Base-by-base conservation (phyloP, 2,888 invertebrate species). In the Drosophila anomelani region DNA sequence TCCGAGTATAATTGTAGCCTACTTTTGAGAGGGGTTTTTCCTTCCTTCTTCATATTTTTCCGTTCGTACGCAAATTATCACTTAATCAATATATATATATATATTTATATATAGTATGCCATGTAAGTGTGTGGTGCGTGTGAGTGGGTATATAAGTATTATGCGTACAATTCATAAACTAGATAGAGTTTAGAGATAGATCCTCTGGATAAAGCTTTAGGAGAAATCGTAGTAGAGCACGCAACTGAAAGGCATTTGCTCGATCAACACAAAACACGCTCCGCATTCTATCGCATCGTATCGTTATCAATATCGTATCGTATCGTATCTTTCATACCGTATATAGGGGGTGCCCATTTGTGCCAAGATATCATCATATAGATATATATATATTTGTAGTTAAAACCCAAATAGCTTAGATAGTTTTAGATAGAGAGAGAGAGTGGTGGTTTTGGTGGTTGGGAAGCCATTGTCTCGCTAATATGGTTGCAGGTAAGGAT, bases 1-100 rank as follows among this genome's bases (percentile, higher is more conserved):
- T 58, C 78, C 69, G 73, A 79, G 75, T 81, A 88, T 85, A 87
- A 74, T 84, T 81, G 53, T 83, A 81, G 80, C 83, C 77, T 85
- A 88, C 67, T 68, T 73, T 73, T 70, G 76, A 81, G 83, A 81
- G 72, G 32, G 20, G 26, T 9, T 29, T 29, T 47, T 47, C 32
- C 2, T 17, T 3, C 9, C 10, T 29, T n/a, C 13, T 34, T 49
- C 4, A 4, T 26, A 32, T 49, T 3, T 51, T 53, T 76, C 76
- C 66, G 66, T 75, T 75, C 38, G 46, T 59, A 89, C 68, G 80
- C 85, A 88, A 87, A 78, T 87, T 84, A 90, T 85, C 74, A 85
- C 90, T 88, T 84, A 84, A 84, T 84, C 75, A 83, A 85, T 84
- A 85, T 84, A 88, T 76, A 76, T 51, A 62, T 74, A 62, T 66